phyloP scores from a whole-genome alignment of 2,888 invertebrate species.

The Caenorhabditis wallacei region DNA sequence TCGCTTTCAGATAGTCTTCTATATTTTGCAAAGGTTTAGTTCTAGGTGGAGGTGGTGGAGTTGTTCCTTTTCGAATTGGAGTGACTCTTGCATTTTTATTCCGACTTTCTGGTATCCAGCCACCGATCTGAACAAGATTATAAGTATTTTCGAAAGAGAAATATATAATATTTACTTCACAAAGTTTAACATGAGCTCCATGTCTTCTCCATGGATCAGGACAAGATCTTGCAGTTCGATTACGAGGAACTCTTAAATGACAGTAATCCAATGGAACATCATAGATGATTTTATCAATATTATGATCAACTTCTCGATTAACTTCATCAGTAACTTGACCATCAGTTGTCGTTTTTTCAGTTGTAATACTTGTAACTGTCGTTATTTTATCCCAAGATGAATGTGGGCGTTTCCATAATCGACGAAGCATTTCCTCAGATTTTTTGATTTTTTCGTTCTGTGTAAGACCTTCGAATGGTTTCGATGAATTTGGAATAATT shows the following conservation, averaged over 20 bases:
- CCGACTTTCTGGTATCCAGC: conserved; percentile 39
- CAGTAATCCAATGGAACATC: conserved; percentile 53
- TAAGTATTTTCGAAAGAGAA: no score
- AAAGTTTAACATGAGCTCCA: conserved; percentile 59
- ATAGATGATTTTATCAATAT: conserved; percentile 27
- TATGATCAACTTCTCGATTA: conserved; percentile 5
- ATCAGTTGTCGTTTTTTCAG: conserved; percentile 26
- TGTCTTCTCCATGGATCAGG: conserved; percentile 63
- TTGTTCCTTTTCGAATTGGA: conserved; percentile 39
- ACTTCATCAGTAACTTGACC: conserved; percentile 41
- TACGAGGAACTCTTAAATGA: conserved; percentile 18
- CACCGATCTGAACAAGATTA: conserved; percentile 49
- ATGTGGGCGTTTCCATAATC: conserved; percentile 49
- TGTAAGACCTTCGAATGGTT: conserved; percentile 26
- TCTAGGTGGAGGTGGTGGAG: conserved; percentile 49
- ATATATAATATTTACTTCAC: conserved; percentile 33
- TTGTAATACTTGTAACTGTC: conserved; percentile 26
- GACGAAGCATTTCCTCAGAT: conserved; percentile 50
- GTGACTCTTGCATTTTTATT: conserved; percentile 15
- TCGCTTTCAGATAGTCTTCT: conserved; percentile 48
- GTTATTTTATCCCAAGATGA: conserved; percentile 40
- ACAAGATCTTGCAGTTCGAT: conserved; percentile 40
- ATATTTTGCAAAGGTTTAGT: conserved; percentile 40
- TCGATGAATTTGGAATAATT: conserved; percentile 2
- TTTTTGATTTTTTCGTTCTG: conserved; percentile 29